These are phyloP conservation scores for Bombyx mandarina DNA, from an alignment of 1,140 invertebrate species.

Conservation along the genomic window DNA sequence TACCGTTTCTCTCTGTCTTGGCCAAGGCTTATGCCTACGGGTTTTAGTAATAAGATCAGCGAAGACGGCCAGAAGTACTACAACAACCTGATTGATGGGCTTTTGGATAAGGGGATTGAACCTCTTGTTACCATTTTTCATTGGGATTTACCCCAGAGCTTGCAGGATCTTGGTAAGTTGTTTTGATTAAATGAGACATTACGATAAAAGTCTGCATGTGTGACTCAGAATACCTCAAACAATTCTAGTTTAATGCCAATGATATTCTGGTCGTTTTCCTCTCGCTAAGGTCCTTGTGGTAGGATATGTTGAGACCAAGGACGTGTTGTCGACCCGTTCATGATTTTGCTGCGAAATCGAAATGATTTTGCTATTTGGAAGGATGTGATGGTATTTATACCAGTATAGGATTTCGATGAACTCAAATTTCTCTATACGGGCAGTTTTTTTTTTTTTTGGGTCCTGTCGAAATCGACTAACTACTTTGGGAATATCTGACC, in stretches of 20 bases:
- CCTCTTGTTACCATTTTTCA: conserved; percentile 67
- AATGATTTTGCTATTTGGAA: neutral
- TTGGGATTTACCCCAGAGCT: conserved; percentile 39
- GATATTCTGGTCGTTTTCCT: neutral
- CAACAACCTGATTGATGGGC: conserved; percentile 71
- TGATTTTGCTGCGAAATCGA: neutral
- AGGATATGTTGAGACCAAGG: neutral
- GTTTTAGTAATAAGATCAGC: conserved; percentile 23
- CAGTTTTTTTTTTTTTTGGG: no score
- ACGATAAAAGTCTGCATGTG: neutral
- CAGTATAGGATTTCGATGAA: no score
- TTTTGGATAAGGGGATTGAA: conserved; percentile 67
- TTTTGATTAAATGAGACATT: neutral
- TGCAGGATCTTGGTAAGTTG: conserved; percentile 44
- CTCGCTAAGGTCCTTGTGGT: neutral
- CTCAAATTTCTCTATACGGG: no score
- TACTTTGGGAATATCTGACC: no score
- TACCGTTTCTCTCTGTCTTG: conserved; percentile 60
- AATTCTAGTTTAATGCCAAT: neutral
- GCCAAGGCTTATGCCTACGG: conserved; percentile 30
- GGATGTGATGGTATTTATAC: no score
- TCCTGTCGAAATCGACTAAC: no score
- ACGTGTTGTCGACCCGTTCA: neutral
- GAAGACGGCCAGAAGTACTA: conserved; percentile 32
- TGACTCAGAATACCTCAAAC: neutral